Conservation (phyloP, 2,888 invertebrate genomes). For the Drosophila gaucha region DNA sequence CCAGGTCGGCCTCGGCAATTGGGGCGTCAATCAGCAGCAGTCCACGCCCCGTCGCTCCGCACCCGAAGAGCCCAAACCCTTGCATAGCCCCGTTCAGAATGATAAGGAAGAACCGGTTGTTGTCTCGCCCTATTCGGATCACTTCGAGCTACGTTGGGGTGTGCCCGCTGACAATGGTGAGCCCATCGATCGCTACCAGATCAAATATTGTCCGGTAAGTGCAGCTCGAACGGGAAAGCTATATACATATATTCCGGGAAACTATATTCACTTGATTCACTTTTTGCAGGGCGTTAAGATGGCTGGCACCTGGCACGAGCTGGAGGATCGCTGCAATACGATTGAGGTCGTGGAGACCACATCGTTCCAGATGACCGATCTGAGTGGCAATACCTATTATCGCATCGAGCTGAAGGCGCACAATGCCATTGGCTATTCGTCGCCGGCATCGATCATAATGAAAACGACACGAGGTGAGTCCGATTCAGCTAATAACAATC, state of each 20-base stretch:
- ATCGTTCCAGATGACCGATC: slow-evolving; percentile 88
- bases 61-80: slow-evolving; percentile 90
- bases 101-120: slow-evolving; percentile 85
- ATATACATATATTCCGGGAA: too few species aligned
- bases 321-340: slow-evolving; percentile 86
- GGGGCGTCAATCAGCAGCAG: slow-evolving; percentile 88
- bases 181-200: slow-evolving; percentile 92
- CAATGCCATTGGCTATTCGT: slow-evolving; percentile 93
- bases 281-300: slow-evolving; percentile 88
- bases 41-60: slow-evolving; percentile 91
- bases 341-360: slow-evolving; percentile 88
- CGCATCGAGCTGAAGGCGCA: slow-evolving; percentile 93
- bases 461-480: slow-evolving; percentile 95
- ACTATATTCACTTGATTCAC: too few species aligned
- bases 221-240: background rate
- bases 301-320: slow-evolving; percentile 88
- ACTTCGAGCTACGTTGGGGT: slow-evolving; percentile 93
- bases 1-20: slow-evolving; percentile 92
- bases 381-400: slow-evolving; percentile 93
- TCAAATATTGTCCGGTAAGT: slow-evolving; percentile 92
- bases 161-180: slow-evolving; percentile 95
- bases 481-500: slow-evolving; percentile 85
- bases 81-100: slow-evolving; percentile 85
- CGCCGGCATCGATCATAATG: slow-evolving; percentile 91
- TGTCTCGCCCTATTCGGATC: slow-evolving; percentile 89